Conservation (phyloP, 2,888 invertebrate species). For the Autographa gamma region DNA sequence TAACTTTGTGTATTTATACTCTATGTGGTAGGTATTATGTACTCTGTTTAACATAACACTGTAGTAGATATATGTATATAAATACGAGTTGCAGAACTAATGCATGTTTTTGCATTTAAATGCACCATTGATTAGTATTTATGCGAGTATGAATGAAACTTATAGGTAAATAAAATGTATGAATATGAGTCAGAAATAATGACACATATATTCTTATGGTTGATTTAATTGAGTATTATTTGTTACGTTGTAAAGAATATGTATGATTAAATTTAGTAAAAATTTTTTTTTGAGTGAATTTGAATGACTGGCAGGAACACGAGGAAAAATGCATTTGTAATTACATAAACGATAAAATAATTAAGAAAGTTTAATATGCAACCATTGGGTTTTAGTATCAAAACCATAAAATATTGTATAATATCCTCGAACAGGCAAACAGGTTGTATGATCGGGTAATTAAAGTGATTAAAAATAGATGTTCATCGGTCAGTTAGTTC, state of each 20-base stretch:
- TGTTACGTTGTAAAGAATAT: neutral
- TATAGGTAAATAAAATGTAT: neutral
- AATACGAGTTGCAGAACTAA: constrained; percentile 27
- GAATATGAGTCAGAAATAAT: constrained; percentile 12
- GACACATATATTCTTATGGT: neutral
- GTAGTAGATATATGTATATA: constrained; percentile 22
- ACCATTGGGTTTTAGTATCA: no score
- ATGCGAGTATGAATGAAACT: constrained; percentile 16
- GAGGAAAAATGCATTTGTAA: no score
- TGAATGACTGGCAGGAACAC: no score
- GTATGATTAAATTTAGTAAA: neutral
- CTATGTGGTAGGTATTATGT: constrained; percentile 19
- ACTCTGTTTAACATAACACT: constrained; percentile 42
- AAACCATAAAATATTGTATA: no score
- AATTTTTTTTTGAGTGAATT: no score
- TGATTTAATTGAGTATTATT: neutral
- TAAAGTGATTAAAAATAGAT: constrained; percentile 67
- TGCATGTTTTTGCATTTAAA: constrained; percentile 37
- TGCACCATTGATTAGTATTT: constrained; percentile 8
- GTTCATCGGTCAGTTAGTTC: constrained; percentile 58
- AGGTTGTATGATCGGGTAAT: constrained; percentile 31
- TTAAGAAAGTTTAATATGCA: no score
- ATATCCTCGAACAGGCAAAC: neutral
- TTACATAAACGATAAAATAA: no score
- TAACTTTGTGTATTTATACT: neutral